phyloP scores from a whole-genome alignment of 2,797 vertebrate species.

The Tamandua tetradactyla region DNA sequence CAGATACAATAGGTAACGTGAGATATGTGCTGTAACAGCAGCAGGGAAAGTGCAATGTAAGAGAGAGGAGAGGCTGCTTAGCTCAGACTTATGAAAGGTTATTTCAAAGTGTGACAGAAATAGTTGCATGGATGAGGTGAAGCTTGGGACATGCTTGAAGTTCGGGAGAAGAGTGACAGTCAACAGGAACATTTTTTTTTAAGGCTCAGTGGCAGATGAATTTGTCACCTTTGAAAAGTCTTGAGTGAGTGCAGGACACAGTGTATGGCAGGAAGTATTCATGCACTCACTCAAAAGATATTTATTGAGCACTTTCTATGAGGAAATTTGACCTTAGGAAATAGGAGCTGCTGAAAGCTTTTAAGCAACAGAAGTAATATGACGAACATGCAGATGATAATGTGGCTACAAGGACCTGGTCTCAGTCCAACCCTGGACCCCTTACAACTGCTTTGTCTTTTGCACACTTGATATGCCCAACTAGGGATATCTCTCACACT shows the following conservation, averaged over 20 bases:
- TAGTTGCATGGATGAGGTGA: background rate
- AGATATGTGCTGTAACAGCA: background rate
- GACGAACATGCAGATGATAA: background rate
- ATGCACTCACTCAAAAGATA: background rate
- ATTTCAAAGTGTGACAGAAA: background rate
- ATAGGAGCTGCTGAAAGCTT: background rate
- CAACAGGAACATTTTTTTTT: background rate
- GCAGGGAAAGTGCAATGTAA: background rate
- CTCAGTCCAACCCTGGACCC: background rate
- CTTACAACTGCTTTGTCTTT: background rate
- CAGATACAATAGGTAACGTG: background rate
- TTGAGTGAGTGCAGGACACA: background rate
- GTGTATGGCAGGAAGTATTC: background rate
- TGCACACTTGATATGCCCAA: background rate
- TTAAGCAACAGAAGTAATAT: background rate
- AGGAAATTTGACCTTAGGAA: background rate
- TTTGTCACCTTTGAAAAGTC: background rate
- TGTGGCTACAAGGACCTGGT: background rate
- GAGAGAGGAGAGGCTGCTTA: background rate
- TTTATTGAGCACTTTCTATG: background rate
- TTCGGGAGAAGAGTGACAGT: background rate
- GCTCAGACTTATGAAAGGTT: background rate
- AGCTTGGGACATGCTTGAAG: background rate
- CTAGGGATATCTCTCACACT: background rate
- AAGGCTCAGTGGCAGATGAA: background rate